Base-by-base conservation (phyloP, 2,797 vertebrate species). In the Rhinichthys osculus region DNA sequence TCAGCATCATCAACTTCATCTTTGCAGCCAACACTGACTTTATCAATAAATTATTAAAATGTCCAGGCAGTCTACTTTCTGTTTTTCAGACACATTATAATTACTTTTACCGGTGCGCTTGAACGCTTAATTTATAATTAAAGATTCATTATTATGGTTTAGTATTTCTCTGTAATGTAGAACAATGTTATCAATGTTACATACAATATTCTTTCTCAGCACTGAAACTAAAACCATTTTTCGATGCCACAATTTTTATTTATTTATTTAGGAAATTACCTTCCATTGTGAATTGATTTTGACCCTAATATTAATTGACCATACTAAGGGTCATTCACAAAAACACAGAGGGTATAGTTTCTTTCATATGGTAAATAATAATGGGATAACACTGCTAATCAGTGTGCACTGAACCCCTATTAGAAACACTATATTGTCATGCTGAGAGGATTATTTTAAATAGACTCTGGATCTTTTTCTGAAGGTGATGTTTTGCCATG, bases 401-500 rank as follows among this genome's bases (percentile, higher is more conserved):
- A 64, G 27, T 73, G 59, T 83, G 30, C 57, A 76, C 8, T 44
- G 42, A 57, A 44, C 71, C 57, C 19, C 30, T 64, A 27, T 33
- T 23, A 76, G 40, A 66, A n/a, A 76, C 23, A 14, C 33, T 5
- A 77, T 21, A 19, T 27, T 67, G 14, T 27, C 35, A 66, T 40
- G 42, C 57, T 77, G 44, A 52, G 30, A 66, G 7, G 13, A 66
- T 50, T 50, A 16, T 19, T 67, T 84, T 42, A 54, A 77, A 77
- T 40, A 67, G 62, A 54, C 59, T 27, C 11, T 67, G 14, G n/a
- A 66, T 40, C 9, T 69, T 17, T 84, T 77, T 67, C 35, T 54
- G 16, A 40, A 77, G 17, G 59, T 54, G 62, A 33, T 78, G 50
- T 84, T 78, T 78, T 77, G n/a, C n/a, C 35, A 78, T 17, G 47